Percentiles rank a stretch among this genome's conserved stretches.
These are phyloP conservation scores for Metacarcinus magister DNA, from an alignment of 2,888 invertebrate species.

Conservation along the genomic window DNA sequence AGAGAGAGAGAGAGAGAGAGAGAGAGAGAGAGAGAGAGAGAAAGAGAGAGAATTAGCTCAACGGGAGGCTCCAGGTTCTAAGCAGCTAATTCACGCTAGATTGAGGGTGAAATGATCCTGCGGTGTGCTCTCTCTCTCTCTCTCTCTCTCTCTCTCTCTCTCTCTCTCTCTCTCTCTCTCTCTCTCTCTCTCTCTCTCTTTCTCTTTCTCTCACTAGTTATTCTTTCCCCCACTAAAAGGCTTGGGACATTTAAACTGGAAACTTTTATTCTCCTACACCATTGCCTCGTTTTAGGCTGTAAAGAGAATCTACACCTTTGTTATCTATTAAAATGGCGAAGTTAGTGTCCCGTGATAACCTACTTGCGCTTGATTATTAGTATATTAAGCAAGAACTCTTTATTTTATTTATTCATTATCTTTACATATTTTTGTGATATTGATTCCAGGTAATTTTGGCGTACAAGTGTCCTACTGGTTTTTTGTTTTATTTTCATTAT, in stretches of 20 bases:
- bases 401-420: background rate
- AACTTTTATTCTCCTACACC: too few species aligned
- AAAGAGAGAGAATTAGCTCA: background rate
- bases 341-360: too few species aligned
- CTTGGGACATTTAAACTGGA: too few species aligned
- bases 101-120: background rate
- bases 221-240: too few species aligned
- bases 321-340: too few species aligned
- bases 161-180: background rate
- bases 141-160: background rate
- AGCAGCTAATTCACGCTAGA: background rate
- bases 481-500: background rate
- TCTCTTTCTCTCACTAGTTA: background rate
- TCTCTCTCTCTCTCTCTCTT: conserved; percentile 4
- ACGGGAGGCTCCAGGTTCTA: background rate
- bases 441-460: too few species aligned
- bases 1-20: conserved; percentile 35
- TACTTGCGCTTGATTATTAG: too few species aligned
- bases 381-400: too few species aligned
- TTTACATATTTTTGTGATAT: too few species aligned
- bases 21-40: conserved; percentile 48
- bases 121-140: background rate
- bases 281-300: too few species aligned
- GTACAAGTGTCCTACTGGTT: too few species aligned
- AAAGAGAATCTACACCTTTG: too few species aligned